phyloP scores from a whole-genome alignment of 2,113 vertebrate species.

The Cettia cetti region DNA sequence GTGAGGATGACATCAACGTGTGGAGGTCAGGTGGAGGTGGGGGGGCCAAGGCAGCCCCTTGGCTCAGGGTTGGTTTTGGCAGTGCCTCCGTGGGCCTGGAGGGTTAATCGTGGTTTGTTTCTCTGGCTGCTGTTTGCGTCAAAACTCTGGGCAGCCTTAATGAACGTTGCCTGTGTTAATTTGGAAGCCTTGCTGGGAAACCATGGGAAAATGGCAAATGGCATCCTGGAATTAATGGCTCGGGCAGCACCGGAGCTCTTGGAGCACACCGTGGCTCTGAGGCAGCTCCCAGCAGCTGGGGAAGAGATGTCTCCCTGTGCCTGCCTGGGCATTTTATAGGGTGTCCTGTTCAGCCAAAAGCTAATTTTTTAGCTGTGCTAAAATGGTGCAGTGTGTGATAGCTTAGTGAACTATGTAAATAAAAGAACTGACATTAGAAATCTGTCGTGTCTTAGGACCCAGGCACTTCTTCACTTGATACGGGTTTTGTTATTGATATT shows the following conservation, averaged over 20 bases:
- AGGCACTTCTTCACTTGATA: not conserved
- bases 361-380: slow-evolving; percentile 36
- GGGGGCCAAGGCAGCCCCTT: not conserved
- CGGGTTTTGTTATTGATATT: not conserved
- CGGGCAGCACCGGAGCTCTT: not conserved
- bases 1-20: slow-evolving; percentile 7
- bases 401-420: not conserved
- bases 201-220: slow-evolving; percentile 36
- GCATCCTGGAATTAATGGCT: not conserved
- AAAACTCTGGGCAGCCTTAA: slow-evolving; percentile 12
- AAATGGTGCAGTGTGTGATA: not conserved
- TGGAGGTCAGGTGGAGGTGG: not conserved
- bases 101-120: slow-evolving; percentile 18
- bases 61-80: slow-evolving; percentile 41
- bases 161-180: slow-evolving; percentile 19
- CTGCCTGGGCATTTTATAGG: slow-evolving; percentile 17
- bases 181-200: slow-evolving; percentile 55
- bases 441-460: not conserved
- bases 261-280: not conserved
- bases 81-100: not conserved
- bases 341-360: slow-evolving; percentile 9
- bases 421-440: not conserved
- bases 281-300: not conserved
- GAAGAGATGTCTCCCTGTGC: not conserved
- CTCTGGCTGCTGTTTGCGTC: slow-evolving; percentile 36